These are phyloP conservation scores for Drosophila nasuta DNA, from an alignment of 1,140 invertebrate species.

Conservation along the genomic window DNA sequence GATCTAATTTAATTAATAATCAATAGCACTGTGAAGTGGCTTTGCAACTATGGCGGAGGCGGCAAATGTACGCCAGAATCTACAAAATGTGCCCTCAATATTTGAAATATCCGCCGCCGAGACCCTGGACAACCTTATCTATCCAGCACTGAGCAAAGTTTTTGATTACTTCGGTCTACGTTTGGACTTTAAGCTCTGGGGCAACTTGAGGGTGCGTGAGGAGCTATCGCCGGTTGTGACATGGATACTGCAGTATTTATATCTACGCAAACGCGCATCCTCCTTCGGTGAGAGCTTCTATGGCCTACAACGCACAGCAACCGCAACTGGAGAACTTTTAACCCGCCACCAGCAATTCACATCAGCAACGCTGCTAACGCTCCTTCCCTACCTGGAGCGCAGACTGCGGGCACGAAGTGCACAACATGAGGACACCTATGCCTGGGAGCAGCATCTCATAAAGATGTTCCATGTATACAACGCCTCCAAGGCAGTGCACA, in stretches of 20 bases:
- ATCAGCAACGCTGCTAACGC: slow-evolving; percentile 67
- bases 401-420: slow-evolving; percentile 61
- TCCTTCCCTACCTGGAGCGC: slow-evolving; percentile 71
- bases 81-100: slow-evolving; percentile 80
- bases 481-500: slow-evolving; percentile 72
- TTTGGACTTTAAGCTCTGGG: slow-evolving; percentile 81
- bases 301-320: slow-evolving; percentile 72
- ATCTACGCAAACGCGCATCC: slow-evolving; percentile 72
- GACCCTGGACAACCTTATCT: slow-evolving; percentile 79
- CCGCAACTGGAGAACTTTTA: slow-evolving; percentile 56
- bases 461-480: slow-evolving; percentile 70
- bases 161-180: slow-evolving; percentile 76
- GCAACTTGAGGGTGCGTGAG: slow-evolving; percentile 58
- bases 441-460: slow-evolving; percentile 63
- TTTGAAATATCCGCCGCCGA: slow-evolving; percentile 82
- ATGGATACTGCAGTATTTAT: slow-evolving; percentile 75
- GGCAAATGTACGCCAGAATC: slow-evolving; percentile 78
- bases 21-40: background rate
- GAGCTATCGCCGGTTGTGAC: slow-evolving; percentile 74
- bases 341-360: slow-evolving; percentile 59
- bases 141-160: slow-evolving; percentile 80
- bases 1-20: slow-evolving; percentile 4
- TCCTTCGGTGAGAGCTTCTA: slow-evolving; percentile 83
- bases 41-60: slow-evolving; percentile 64
- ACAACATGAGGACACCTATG: slow-evolving; percentile 54